Conservation (phyloP, 1,140 invertebrate genomes). For the Dreissena polymorpha region DNA sequence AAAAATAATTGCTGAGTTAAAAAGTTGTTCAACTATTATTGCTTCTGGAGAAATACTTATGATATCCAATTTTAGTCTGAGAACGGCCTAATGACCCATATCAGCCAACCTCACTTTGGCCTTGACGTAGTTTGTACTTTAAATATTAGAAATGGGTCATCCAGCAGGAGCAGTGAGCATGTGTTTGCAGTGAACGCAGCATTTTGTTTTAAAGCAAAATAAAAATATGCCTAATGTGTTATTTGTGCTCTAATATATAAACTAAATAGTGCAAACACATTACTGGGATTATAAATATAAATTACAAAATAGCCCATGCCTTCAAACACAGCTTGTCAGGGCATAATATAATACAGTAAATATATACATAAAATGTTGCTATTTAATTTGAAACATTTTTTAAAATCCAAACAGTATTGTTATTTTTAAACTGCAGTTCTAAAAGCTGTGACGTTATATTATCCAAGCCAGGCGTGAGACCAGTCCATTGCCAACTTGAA, state of each 20-base stretch:
- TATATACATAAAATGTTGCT: constrained; percentile 7
- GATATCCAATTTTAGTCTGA: too few species aligned
- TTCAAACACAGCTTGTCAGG: constrained; percentile 17
- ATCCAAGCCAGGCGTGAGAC: constrained; percentile 28
- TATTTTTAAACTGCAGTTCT: constrained; percentile 33
- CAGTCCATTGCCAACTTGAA: constrained; percentile 38
- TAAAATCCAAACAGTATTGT: constrained; percentile 28
- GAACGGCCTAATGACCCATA: too few species aligned
- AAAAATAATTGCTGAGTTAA: too few species aligned
- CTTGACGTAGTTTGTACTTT: too few species aligned
- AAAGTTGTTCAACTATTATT: too few species aligned
- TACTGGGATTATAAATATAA: constrained; percentile 10
- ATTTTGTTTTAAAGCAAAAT: too few species aligned
- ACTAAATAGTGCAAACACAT: constrained; percentile 20
- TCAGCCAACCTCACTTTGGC: too few species aligned
- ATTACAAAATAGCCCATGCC: constrained; percentile 11
- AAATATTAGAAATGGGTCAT: too few species aligned
- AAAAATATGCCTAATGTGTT: constrained; percentile 9
- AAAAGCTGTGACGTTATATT: constrained; percentile 33
- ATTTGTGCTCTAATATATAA: constrained; percentile 6
- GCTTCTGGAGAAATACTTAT: too few species aligned
- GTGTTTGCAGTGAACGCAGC: too few species aligned
- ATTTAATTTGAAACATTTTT: constrained; percentile 12
- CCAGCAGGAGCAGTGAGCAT: too few species aligned
- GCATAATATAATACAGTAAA: constrained; percentile 8